Conservation (phyloP, 2,888 invertebrate species). For the Oeneis ivallda region DNA sequence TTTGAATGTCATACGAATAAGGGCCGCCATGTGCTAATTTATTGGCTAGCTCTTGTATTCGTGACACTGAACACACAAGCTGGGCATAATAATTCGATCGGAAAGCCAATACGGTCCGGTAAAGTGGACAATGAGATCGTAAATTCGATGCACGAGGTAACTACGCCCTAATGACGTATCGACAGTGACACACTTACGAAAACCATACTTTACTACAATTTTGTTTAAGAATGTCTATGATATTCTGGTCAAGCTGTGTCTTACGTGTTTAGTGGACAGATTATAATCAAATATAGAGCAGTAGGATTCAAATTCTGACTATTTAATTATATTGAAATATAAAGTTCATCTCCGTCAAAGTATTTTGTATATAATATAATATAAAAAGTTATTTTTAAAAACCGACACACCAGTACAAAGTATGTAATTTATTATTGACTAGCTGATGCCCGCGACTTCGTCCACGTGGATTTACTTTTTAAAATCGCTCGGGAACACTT, state of each 20-base stretch:
- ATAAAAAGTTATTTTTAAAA: too few relatives aligned
- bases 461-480: too few relatives aligned
- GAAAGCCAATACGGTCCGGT: conserved; percentile 18
- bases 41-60: neutral
- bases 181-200: neutral
- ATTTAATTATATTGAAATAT: neutral
- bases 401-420: too few relatives aligned
- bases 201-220: neutral
- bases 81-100: conserved; percentile 21
- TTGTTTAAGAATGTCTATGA: neutral
- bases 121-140: conserved; percentile 26
- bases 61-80: conserved; percentile 1
- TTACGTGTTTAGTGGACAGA: neutral
- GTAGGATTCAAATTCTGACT: neutral
- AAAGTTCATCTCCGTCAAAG: too few relatives aligned
- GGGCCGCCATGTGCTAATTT: neutral
- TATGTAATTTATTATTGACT: too few relatives aligned
- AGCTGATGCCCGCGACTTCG: too few relatives aligned
- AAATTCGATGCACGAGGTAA: conserved; percentile 14
- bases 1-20: neutral
- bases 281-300: neutral
- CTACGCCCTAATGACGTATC: conserved; percentile 7
- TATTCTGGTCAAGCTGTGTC: neutral
- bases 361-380: too few relatives aligned
- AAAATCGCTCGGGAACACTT: too few relatives aligned